Evolutionary conservation across 2,113 vertebrate species (phyloP).

Genomic region (Ia io): DNA sequence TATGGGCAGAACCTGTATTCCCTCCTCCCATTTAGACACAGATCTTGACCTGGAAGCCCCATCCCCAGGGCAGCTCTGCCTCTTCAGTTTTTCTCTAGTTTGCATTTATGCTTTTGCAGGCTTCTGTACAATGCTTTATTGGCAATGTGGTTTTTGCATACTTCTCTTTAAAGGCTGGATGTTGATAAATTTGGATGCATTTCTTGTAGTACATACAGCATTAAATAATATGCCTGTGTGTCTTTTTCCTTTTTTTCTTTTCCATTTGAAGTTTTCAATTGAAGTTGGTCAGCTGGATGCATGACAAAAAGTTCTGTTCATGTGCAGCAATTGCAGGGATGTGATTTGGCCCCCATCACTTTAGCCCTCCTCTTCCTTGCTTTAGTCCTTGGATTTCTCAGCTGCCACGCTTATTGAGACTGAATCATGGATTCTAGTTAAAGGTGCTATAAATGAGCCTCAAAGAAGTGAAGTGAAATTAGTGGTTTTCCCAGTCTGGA

Average conservation of each 20-base stretch:
- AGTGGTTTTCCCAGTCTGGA: neutral
- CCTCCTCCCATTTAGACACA: neutral
- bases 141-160: neutral
- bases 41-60: neutral
- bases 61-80: neutral
- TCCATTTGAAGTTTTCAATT: slow-evolving; percentile 43
- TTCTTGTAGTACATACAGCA: slow-evolving; percentile 19
- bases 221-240: slow-evolving; percentile 50
- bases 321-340: neutral
- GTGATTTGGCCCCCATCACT: neutral
- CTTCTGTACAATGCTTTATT: slow-evolving; percentile 48
- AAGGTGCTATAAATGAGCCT: neutral
- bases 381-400: neutral
- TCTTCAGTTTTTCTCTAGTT: slow-evolving; percentile 33
- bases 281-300: slow-evolving; percentile 4
- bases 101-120: slow-evolving; percentile 45
- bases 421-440: neutral
- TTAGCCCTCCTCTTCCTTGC: neutral
- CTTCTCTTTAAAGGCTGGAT: slow-evolving; percentile 45
- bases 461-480: neutral
- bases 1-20: neutral
- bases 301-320: neutral
- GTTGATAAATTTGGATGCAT: slow-evolving; percentile 55
- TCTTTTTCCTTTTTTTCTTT: slow-evolving; percentile 6
- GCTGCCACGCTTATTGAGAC: neutral